Base-by-base conservation (phyloP, 2,797 vertebrate genomes). In the Odontamblyopus rebecca region DNA sequence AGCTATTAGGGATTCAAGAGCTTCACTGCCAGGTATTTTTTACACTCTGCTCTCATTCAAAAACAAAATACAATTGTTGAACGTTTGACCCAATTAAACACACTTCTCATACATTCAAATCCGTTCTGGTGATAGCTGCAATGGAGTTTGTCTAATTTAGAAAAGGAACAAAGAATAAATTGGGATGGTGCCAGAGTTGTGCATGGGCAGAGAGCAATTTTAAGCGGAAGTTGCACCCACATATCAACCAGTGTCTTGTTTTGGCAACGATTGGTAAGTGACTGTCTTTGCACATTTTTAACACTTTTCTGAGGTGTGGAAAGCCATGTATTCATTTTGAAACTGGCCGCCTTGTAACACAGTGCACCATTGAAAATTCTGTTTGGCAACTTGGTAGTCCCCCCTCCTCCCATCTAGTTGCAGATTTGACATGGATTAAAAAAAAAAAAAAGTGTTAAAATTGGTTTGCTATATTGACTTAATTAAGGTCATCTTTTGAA, bases 251-350 rank as follows among this genome's bases (percentile, higher is more conserved):
- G 27, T 51, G 29, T 6, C 23, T 64, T 59, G 12, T 74, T 68
- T 27, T 29, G n/a, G 26, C 35, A 62, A 30, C 57, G 54, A 61
- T 74, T 66, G 48, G 35, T 64, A 1, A 57, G 11, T 41, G 18
- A 41, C 54, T 71, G n/a, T 48, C 18, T 38, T 5, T 4, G 23
- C 23, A 41, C 72, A 61, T 61, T 15, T 72, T 23, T 30, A 0
- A 30, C 50, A 70, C 68, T 19, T 62, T 48, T 68, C 57, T 59
- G 56, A 75, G 51, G 75, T 79, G 59, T 81, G 65, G 72, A 54
- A 51, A 60, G 16, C 5, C 18, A 23, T 50, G 51, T 38, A 7
- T 56, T 53, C 27, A 62, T 18, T 27, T n/a, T 6, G 53, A 76
- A 26, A 63, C 41, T n/a, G 19, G 70, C 72, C 73, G 78, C 66